phyloP scores from a whole-genome alignment of 2,113 vertebrate species.

The Xiphophorus couchianus region DNA sequence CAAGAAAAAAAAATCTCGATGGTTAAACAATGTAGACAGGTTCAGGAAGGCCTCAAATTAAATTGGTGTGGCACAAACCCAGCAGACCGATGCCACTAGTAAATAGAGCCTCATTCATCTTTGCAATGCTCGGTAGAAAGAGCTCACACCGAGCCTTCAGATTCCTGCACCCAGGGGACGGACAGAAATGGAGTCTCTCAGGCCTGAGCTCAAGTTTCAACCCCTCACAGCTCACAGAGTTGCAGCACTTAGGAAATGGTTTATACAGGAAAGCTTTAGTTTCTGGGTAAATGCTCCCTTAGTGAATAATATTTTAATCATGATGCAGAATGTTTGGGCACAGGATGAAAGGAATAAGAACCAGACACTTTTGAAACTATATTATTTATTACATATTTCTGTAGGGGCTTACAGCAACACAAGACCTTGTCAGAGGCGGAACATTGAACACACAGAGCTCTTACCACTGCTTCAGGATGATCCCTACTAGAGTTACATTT shows the following conservation, averaged over 20 bases:
- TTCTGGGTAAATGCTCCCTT: not conserved
- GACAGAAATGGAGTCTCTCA: slow-evolving; percentile 41
- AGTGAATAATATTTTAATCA: not conserved
- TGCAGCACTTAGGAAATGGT: not conserved
- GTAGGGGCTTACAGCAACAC: slow-evolving; percentile 75
- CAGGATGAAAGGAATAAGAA: not conserved
- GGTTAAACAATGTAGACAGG: slow-evolving; percentile 48
- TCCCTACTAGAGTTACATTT: slow-evolving; percentile 69
- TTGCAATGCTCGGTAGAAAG: slow-evolving; percentile 40
- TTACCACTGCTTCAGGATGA: slow-evolving; percentile 53
- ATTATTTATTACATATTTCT: slow-evolving; percentile 77
- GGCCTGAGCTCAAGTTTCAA: slow-evolving; percentile 62
- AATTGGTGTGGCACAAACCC: slow-evolving; percentile 53
- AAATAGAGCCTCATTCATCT: slow-evolving; percentile 60
- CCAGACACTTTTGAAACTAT: slow-evolving; percentile 64
- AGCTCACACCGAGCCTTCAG: slow-evolving; percentile 5
- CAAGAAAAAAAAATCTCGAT: slow-evolving; percentile 33
- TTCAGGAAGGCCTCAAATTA: slow-evolving; percentile 50
- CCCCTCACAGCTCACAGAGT: slow-evolving; percentile 18
- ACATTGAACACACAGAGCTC: slow-evolving; percentile 70
- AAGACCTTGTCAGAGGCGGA: slow-evolving; percentile 67
- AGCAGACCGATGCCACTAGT: slow-evolving; percentile 24
- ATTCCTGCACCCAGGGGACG: slow-evolving; percentile 53
- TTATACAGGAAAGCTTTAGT: no score
- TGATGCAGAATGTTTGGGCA: not conserved